Base-by-base conservation (phyloP, 2,113 vertebrate species). In the Sialia sialis region DNA sequence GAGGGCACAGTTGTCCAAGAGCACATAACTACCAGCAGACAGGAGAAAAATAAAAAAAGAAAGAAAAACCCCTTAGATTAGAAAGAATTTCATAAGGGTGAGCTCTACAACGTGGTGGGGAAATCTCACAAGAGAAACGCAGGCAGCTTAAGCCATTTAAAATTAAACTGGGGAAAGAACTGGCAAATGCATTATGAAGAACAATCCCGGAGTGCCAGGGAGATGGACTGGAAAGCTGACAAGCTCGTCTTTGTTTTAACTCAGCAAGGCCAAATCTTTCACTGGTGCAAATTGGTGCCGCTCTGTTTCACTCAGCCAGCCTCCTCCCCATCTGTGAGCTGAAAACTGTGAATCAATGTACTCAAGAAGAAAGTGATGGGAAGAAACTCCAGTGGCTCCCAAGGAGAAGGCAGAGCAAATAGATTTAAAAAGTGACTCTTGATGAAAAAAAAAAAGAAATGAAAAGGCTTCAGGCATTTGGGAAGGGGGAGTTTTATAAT, bases 161-260 rank as follows among this genome's bases (percentile, higher is more conserved):
- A 97, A 94, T 94, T 96, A 93, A 95, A 95, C 74, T 58, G 81
- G 78, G 55, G 82, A 94, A 95, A 94, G 93, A 67, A 95, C 58
- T 63, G 62, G 91, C 82, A 86, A 95, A 93, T 93, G 91, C 79
- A 90, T 94, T 95, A 94, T 44, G 90, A 87, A 87, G 89, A 95
- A 87, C 93, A 95, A 96, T 70, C 95, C 91, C 15, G 1, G 78
- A 92, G 88, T 43, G 94, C 70, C 58, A 52, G 86, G 93, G 95
- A 96, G 96, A 97, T 94, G 88, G 94, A 81, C 93, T 93, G 93
- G 93, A 96, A 93, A 94, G 93, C 94, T 96, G 95, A 96, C 92
- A 96, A 96, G 94, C 81, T 92, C 14, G 41, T 88, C 94, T 97
- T 95, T 94, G 93, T 95, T 95, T 96, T 91, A 94, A 94, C 74